Conservation (phyloP, 2,888 invertebrate species). For the Netelia inedita region DNA sequence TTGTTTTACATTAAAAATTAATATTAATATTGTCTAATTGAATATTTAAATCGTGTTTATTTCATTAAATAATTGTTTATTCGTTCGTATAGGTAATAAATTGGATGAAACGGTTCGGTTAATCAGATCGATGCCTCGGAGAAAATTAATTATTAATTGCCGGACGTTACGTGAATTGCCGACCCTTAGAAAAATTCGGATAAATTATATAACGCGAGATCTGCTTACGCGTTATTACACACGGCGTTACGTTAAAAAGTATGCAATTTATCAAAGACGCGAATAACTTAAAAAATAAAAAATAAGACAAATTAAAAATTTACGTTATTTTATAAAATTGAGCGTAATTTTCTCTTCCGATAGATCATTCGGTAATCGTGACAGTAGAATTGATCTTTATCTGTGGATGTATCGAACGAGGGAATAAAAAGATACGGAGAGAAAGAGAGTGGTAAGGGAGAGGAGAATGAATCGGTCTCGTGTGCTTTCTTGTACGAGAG, state of each 20-base stretch:
- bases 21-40: neutral
- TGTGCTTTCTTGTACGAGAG: conserved; percentile 34
- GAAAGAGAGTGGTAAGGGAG: neutral
- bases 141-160: conserved; percentile 58
- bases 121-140: neutral
- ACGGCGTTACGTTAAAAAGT: neutral
- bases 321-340: too few relatives aligned
- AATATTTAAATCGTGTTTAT: neutral
- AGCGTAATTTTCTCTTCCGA: too few relatives aligned
- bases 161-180: conserved; percentile 57
- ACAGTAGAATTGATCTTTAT: neutral
- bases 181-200: conserved; percentile 33
- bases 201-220: conserved; percentile 26
- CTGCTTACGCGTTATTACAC: neutral
- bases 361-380: neutral
- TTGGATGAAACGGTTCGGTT: neutral
- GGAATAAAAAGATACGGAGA: neutral
- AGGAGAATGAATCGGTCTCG: conserved; percentile 26
- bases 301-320: neutral
- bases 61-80: neutral
- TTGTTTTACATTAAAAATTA: neutral
- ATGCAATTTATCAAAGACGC: neutral
- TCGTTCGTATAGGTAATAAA: neutral
- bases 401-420: neutral
- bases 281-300: neutral